Conservation (phyloP, 2,797 vertebrate species). For the Acrossocheilus fasciatus region DNA sequence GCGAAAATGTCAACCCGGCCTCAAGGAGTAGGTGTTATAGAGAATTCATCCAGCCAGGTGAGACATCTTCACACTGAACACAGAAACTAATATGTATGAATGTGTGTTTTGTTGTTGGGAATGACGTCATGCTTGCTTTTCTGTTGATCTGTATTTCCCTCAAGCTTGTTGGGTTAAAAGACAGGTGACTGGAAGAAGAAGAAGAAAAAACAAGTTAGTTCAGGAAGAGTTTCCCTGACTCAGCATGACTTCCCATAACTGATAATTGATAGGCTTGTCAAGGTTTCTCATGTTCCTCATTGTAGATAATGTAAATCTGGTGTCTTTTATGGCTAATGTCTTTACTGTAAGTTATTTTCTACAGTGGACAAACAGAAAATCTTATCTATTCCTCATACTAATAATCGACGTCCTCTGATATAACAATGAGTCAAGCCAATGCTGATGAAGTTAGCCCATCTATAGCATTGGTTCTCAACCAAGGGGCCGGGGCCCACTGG, state of each 20-base stretch:
- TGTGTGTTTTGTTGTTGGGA: neutral
- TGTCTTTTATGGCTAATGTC: neutral
- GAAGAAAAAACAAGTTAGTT: neutral
- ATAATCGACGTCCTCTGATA: neutral
- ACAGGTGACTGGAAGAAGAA: neutral
- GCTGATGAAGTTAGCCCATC: neutral
- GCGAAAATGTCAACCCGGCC: constrained; percentile 81
- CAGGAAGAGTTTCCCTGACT: neutral
- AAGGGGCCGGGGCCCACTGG: neutral
- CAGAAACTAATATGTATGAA: neutral
- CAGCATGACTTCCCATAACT: constrained; percentile 9
- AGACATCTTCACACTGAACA: constrained; percentile 58
- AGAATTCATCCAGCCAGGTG: constrained; percentile 81
- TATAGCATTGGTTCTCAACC: neutral
- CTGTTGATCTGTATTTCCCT: neutral
- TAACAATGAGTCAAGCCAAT: neutral
- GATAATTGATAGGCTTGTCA: neutral
- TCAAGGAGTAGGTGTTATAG: constrained; percentile 81
- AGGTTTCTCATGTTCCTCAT: neutral
- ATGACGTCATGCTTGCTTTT: neutral
- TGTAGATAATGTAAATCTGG: neutral
- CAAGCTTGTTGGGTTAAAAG: neutral
- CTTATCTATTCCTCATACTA: neutral
- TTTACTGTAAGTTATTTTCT: neutral
- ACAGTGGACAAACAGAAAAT: neutral